Percentiles rank a stretch among this genome's conserved stretches.
Evolutionary conservation across 2,888 invertebrate genomes (phyloP).

Genomic region (Craniophora ligustri): DNA sequence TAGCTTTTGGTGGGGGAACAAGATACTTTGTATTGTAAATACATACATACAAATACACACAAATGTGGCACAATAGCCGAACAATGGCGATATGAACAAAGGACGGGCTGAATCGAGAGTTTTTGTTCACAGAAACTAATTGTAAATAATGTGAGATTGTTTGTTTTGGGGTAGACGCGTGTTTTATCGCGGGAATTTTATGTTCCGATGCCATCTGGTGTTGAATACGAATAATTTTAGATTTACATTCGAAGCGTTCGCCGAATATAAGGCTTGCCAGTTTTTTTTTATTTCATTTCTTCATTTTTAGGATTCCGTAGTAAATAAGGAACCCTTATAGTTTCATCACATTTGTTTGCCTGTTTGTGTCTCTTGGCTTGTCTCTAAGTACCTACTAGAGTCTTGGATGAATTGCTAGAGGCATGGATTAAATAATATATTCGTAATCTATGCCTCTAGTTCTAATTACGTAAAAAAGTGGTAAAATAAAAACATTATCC

Average conservation of each 20-base stretch:
- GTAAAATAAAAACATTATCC: too few relatives aligned
- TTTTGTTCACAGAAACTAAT: slow-evolving; percentile 68
- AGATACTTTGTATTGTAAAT: slow-evolving; percentile 39
- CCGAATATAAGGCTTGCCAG: not conserved
- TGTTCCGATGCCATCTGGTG: slow-evolving; percentile 20
- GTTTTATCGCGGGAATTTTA: slow-evolving; percentile 23
- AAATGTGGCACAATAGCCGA: slow-evolving; percentile 28
- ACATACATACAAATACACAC: slow-evolving; percentile 29
- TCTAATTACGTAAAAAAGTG: too few relatives aligned
- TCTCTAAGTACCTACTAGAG: too few relatives aligned
- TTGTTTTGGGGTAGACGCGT: slow-evolving; percentile 16
- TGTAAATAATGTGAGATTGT: slow-evolving; percentile 41
- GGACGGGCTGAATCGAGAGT: slow-evolving; percentile 65
- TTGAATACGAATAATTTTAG: not conserved
- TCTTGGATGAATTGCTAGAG: too few relatives aligned
- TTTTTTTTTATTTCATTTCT: too few relatives aligned
- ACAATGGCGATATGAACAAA: slow-evolving; percentile 73
- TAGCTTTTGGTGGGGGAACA: slow-evolving; percentile 22
- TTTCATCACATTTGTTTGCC: too few relatives aligned
- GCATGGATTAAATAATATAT: too few relatives aligned
- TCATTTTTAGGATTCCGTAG: too few relatives aligned
- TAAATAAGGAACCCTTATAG: too few relatives aligned
- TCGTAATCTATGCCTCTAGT: too few relatives aligned
- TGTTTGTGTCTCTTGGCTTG: too few relatives aligned
- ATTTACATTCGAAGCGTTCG: not conserved